Conservation (phyloP, 2,888 invertebrate species). For the Cacoxenus indagator region DNA sequence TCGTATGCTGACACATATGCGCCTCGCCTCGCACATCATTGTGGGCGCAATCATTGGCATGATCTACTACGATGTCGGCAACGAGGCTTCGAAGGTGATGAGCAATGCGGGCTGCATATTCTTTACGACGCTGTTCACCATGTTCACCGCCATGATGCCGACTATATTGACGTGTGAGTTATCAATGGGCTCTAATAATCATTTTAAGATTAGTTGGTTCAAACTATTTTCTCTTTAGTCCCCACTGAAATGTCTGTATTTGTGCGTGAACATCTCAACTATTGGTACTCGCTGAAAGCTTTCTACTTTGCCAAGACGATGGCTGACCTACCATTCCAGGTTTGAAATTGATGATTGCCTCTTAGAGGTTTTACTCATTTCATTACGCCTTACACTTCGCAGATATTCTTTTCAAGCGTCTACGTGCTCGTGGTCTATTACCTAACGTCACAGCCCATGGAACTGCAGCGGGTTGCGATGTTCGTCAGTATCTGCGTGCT, state of each 20-base stretch:
- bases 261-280: constrained; percentile 93
- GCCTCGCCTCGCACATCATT: constrained; percentile 80
- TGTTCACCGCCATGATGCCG: constrained; percentile 99
- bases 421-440: constrained; percentile 94
- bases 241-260: constrained; percentile 96
- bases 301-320: constrained; percentile 97
- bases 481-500: constrained; percentile 75
- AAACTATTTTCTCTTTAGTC: constrained; percentile 78
- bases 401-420: constrained; percentile 88
- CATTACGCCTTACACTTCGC: constrained; percentile 50
- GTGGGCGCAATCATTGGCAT: constrained; percentile 94
- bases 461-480: constrained; percentile 78
- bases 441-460: constrained; percentile 95
- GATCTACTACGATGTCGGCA: constrained; percentile 93
- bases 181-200: not conserved
- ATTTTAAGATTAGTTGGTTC: not conserved
- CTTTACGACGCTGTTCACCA: constrained; percentile 95
- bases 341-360: constrained; percentile 68
- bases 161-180: constrained; percentile 96
- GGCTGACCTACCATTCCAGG: constrained; percentile 96
- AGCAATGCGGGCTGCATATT: constrained; percentile 97
- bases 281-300: constrained; percentile 97
- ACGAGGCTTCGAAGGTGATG: constrained; percentile 93
- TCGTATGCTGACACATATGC: constrained; percentile 89
- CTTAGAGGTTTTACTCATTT: not conserved